Conservation (phyloP, 2,797 vertebrate species). For the Molossus molossus region DNA sequence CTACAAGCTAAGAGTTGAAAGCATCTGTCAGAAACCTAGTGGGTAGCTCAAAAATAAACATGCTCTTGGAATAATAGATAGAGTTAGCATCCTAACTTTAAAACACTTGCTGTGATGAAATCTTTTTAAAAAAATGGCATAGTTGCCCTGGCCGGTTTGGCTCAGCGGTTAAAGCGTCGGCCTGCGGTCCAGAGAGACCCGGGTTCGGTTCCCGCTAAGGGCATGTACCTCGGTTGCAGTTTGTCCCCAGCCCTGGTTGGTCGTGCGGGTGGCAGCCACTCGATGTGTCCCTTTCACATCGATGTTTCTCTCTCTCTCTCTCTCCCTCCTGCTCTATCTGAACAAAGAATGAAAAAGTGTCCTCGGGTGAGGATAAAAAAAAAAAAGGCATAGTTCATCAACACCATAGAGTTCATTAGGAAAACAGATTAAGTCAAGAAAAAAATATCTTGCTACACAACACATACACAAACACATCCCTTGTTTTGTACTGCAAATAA, state of each 20-base stretch:
- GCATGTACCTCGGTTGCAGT: no score
- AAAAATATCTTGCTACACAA: neutral
- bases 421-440: conserved; percentile 3
- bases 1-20: conserved; percentile 48
- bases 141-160: no score
- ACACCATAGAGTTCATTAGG: neutral
- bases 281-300: no score
- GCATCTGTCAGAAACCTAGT: conserved; percentile 25
- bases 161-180: no score
- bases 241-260: no score
- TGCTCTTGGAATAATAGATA: conserved; percentile 26
- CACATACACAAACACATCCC: neutral
- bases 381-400: neutral
- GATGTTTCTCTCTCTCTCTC: no score
- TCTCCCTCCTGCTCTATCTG: no score
- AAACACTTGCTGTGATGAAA: neutral
- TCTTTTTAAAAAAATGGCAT: conserved; percentile 40
- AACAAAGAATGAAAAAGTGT: no score
- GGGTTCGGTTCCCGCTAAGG: no score
- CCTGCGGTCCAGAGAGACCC: no score
- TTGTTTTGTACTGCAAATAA: conserved; percentile 40
- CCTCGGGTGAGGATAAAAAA: no score
- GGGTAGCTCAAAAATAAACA: conserved; percentile 49
- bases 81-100: neutral
- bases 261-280: no score